Base-by-base conservation (phyloP, 2,113 vertebrate genomes). In the Pygoscelis adeliae region DNA sequence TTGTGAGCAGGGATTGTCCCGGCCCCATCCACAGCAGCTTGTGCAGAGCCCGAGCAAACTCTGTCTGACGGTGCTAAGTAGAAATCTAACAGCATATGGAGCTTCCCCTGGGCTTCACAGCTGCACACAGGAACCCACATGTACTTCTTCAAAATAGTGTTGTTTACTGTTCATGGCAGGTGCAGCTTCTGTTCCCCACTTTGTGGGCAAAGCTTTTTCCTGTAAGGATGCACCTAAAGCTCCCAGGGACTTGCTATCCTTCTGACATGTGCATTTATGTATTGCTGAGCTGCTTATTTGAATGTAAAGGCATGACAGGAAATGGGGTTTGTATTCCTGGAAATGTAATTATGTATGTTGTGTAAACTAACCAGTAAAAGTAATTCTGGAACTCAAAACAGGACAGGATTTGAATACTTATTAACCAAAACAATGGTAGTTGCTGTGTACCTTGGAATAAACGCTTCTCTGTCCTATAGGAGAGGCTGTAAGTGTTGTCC, bases 321-420 rank as follows among this genome's bases (percentile, higher is more conserved):
- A 94, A 38, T 30, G 38, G 77, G 80, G 77, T 25, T 94, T 93
- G 89, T 83, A 42, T 87, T 91, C 50, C 62, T 83, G 93, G 94
- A 91, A 95, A 91, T 80, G 84, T 93, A 95, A 95, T 94, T 92
- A 93, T 46, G 65, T 87, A 42, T 87, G 84, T 97, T 96, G 73
- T 95, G 91, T 95, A 97, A 97, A 96, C 91, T 63, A 73, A 78
- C 62, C 13, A 49, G 70, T 77, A 70, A 79, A 83, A 95, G 52
- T 66, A 87, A 92, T 95, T 91, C 73, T 84, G 83, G 73, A 93
- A 55, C 66, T 89, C 66, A 49, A 66, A 96, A 84, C 89, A 93
- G 74, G 71, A 87, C 66, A 83, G 69, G 87, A 90, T 96, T 90
- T 91, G 93, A 91, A 93, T 96, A 38, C 74, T 79, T 91, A 93